phyloP scores from a whole-genome alignment of 2,888 invertebrate genomes.

The Rhingia rostrata region DNA sequence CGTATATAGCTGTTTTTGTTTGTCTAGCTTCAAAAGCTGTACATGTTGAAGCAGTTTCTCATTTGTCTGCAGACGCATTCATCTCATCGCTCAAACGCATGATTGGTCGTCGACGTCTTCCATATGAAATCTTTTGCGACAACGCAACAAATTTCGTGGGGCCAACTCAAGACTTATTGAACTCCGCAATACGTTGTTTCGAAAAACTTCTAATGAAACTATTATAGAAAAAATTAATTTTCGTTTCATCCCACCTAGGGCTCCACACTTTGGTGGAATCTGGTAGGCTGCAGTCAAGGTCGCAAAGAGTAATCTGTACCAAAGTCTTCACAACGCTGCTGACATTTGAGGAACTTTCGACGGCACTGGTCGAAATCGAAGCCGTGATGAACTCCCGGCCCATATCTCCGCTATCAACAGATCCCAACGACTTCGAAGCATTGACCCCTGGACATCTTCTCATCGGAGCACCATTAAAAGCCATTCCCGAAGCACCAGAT shows the following conservation, averaged over 20 bases:
- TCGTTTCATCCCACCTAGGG: constrained; percentile 8
- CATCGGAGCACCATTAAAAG: background rate
- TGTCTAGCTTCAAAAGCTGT: background rate
- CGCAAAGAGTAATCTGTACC: background rate
- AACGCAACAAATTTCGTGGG: constrained; percentile 6
- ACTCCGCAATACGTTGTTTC: constrained; percentile 17
- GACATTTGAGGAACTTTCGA: background rate
- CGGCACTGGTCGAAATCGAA: background rate
- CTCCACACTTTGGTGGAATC: constrained; percentile 11
- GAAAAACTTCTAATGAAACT: background rate
- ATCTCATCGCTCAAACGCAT: background rate
- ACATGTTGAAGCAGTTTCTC: background rate
- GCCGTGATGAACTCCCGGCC: background rate
- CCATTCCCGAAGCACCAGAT: background rate
- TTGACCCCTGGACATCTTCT: background rate
- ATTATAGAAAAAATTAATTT: background rate
- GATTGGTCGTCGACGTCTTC: constrained; percentile 3
- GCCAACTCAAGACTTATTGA: background rate
- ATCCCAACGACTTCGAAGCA: background rate
- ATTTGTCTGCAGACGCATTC: background rate
- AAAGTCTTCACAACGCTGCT: background rate
- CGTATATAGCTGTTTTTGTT: background rate
- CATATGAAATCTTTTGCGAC: constrained; percentile 6
- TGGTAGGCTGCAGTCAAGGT: constrained; percentile 1
- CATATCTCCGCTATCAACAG: background rate